phyloP scores from a whole-genome alignment of 2,888 invertebrate genomes.

The Lithophane ornitopus region DNA sequence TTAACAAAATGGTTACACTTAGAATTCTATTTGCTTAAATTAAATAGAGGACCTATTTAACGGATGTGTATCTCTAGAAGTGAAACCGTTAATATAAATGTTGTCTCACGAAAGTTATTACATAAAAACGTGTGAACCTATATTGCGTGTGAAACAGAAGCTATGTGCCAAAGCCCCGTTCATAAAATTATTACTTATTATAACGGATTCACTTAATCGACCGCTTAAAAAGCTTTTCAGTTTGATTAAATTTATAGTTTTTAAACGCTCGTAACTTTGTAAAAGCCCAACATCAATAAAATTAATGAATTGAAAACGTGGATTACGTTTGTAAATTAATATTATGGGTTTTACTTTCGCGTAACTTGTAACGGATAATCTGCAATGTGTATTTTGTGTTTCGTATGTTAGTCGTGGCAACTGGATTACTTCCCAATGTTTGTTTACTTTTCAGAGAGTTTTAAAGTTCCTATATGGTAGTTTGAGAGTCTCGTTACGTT shows the following conservation, averaged over 20 bases:
- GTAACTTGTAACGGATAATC: slow-evolving; percentile 40
- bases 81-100: slow-evolving; percentile 3
- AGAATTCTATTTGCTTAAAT: not conserved
- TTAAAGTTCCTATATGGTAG: not conserved
- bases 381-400: slow-evolving; percentile 26
- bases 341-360: slow-evolving; percentile 35
- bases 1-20: slow-evolving; percentile 5
- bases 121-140: slow-evolving; percentile 13
- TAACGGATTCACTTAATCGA: slow-evolving; percentile 39
- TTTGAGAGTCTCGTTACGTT: not conserved
- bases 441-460: not conserved
- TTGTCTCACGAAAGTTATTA: slow-evolving; percentile 15
- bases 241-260: slow-evolving; percentile 63
- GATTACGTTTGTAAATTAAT: slow-evolving; percentile 62
- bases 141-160: slow-evolving; percentile 20
- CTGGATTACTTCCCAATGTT: slow-evolving; percentile 1
- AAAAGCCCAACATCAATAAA: slow-evolving; percentile 59
- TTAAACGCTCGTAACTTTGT: slow-evolving; percentile 49
- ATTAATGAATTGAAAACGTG: slow-evolving; percentile 62
- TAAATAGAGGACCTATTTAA: no score
- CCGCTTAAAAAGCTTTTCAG: slow-evolving; percentile 47
- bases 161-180: not conserved
- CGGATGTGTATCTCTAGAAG: not conserved
- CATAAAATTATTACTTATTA: slow-evolving; percentile 29
- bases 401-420: not conserved